Evolutionary conservation across 1,140 invertebrate species (phyloP).

Genomic region (Argopecten irradians): DNA sequence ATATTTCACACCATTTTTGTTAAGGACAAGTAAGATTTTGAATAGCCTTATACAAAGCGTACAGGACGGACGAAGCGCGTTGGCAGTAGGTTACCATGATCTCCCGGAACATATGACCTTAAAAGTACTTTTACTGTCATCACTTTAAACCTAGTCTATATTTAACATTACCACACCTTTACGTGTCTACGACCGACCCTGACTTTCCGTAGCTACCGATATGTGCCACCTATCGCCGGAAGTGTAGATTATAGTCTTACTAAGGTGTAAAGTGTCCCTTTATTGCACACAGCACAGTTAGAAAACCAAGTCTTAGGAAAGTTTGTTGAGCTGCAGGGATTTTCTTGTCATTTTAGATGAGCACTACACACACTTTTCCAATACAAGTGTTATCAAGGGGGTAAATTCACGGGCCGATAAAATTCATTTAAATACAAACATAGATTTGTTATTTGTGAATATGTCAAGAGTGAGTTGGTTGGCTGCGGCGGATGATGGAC

Average conservation of each 20-base stretch:
- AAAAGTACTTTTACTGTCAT: too few species aligned
- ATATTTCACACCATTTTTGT: too few species aligned
- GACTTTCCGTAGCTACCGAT: background rate
- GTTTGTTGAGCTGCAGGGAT: background rate
- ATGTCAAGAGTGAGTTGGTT: background rate
- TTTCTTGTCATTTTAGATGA: conserved; percentile 1
- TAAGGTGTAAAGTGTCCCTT: conserved; percentile 14
- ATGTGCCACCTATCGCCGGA: background rate
- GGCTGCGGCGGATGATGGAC: background rate
- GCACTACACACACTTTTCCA: background rate
- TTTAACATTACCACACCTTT: background rate
- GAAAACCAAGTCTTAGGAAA: background rate
- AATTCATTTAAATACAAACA: conserved; percentile 23
- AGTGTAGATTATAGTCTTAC: background rate
- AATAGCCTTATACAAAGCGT: too few species aligned
- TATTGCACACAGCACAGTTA: background rate
- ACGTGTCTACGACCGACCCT: background rate
- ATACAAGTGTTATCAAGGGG: background rate
- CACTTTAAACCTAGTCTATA: too few species aligned
- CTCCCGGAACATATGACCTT: too few species aligned
- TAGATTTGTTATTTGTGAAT: conserved; percentile 9
- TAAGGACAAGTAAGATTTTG: too few species aligned
- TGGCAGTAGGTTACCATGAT: too few species aligned
- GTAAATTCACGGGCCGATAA: background rate
- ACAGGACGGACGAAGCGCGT: too few species aligned